Conservation (phyloP, 1,140 invertebrate species). For the Ylistrum balloti region DNA sequence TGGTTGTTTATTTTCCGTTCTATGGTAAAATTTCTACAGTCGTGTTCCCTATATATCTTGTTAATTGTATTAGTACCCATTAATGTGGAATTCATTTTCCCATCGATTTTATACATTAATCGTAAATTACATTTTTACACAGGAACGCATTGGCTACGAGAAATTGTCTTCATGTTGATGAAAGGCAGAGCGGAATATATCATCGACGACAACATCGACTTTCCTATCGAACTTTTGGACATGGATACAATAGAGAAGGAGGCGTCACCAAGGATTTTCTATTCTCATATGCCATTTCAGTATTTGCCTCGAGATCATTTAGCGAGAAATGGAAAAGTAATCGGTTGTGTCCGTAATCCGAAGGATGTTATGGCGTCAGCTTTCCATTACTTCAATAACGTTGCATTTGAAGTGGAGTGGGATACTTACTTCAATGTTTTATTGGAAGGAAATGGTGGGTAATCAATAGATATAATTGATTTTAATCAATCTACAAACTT, state of each 20-base stretch:
- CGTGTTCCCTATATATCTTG: no score
- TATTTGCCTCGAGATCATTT: slow-evolving; percentile 18
- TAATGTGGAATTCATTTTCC: no score
- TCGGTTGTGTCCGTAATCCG: slow-evolving; percentile 9
- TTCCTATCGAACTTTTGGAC: not conserved
- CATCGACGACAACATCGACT: not conserved
- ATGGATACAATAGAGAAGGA: not conserved
- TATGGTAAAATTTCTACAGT: no score
- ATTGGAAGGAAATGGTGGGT: not conserved
- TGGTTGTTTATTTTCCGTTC: no score
- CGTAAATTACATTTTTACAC: no score
- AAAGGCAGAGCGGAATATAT: slow-evolving; percentile 32
- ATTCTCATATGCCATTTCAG: not conserved
- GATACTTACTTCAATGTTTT: not conserved
- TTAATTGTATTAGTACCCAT: no score
- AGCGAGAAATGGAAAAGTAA: not conserved
- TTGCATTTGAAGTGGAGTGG: not conserved
- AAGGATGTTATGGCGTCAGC: not conserved
- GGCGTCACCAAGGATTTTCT: not conserved
- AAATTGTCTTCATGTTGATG: slow-evolving; percentile 19
- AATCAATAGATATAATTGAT: not conserved
- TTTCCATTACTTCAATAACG: slow-evolving; percentile 4
- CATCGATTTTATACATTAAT: no score
- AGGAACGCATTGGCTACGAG: slow-evolving; percentile 31
- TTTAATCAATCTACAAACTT: no score